Conservation (phyloP, 2,113 vertebrate genomes). For the Hemiprocne comata region DNA sequence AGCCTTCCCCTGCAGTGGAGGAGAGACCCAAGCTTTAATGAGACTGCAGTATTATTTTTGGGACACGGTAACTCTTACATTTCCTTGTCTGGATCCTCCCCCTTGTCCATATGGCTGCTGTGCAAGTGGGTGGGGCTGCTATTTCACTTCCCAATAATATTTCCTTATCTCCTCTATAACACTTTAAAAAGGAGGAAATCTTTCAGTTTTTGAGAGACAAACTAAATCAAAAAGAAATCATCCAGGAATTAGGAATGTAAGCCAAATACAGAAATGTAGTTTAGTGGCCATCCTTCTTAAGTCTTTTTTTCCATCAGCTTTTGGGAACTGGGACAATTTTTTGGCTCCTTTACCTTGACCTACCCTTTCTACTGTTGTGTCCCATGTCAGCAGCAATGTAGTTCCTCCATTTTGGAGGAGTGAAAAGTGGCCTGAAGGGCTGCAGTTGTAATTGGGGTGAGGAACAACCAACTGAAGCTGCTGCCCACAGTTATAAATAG, state of each 20-base stretch:
- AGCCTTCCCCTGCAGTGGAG: constrained; percentile 82
- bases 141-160: constrained; percentile 18
- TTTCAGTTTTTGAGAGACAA: neutral
- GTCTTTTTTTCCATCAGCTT: neutral
- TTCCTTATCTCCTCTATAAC: neutral
- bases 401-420: neutral
- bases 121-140: constrained; percentile 12
- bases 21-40: constrained; percentile 81
- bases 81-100: constrained; percentile 3
- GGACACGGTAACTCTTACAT: constrained; percentile 77
- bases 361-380: neutral
- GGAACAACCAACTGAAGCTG: neutral
- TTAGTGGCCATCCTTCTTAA: neutral
- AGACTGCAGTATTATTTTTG: constrained; percentile 85
- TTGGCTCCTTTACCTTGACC: neutral
- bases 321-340: neutral
- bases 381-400: neutral
- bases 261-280: neutral
- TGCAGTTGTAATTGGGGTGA: neutral
- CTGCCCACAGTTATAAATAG: neutral
- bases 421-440: neutral
- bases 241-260: neutral
- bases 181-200: neutral
- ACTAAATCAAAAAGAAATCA: neutral
- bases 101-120: neutral